Evolutionary conservation across 2,888 invertebrate genomes (phyloP).

Genomic region (Opisthograptis luteolata): DNA sequence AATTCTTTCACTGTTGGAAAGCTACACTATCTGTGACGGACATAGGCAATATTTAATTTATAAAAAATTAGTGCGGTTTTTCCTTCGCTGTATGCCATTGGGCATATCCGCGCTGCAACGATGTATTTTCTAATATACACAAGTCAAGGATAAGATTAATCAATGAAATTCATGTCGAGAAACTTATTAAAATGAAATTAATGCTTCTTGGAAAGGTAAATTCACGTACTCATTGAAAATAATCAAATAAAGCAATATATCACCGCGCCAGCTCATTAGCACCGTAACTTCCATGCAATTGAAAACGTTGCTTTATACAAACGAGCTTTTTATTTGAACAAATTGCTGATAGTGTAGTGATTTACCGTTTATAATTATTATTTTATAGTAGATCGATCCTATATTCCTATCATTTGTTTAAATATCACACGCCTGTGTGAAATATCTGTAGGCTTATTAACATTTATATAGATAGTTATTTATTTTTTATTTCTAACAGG

Average conservation of each 20-base stretch:
- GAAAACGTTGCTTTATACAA: slow-evolving; percentile 19
- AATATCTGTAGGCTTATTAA: too few species aligned
- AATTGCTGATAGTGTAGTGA: slow-evolving; percentile 18
- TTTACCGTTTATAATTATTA: slow-evolving; percentile 22
- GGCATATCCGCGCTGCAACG: too few species aligned
- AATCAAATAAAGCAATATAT: slow-evolving; percentile 35
- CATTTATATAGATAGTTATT: too few species aligned
- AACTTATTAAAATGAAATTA: slow-evolving; percentile 44
- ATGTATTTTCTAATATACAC: too few species aligned
- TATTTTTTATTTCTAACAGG: too few species aligned
- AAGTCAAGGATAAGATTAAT: too few species aligned
- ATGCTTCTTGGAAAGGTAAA: slow-evolving; percentile 14
- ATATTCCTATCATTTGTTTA: slow-evolving; percentile 19
- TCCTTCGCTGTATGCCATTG: too few species aligned
- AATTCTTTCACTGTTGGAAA: too few species aligned
- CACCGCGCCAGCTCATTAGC: slow-evolving; percentile 28
- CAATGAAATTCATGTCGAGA: background rate
- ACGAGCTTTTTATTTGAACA: slow-evolving; percentile 23
- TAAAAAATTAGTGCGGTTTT: too few species aligned
- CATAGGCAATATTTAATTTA: too few species aligned
- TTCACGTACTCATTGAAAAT: slow-evolving; percentile 27
- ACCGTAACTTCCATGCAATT: slow-evolving; percentile 31
- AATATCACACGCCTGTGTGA: slow-evolving; percentile 23
- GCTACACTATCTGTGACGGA: too few species aligned
- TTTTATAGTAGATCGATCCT: slow-evolving; percentile 16